Evolutionary conservation across 2,113 vertebrate genomes (phyloP).

Genomic region (Gila orcuttii): DNA sequence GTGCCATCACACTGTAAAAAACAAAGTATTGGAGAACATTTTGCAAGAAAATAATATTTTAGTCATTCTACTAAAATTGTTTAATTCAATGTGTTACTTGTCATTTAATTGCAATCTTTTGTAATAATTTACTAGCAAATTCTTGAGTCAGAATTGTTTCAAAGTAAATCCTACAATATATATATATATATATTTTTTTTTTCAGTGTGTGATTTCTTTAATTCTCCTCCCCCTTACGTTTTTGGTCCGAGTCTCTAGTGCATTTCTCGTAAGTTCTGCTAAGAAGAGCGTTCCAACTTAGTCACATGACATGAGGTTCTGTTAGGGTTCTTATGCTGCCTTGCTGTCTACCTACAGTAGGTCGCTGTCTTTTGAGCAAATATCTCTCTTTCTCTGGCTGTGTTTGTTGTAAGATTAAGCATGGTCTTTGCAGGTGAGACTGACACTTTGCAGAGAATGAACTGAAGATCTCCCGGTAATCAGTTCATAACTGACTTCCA

Average conservation of each 20-base stretch:
- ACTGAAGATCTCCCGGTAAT: conserved; percentile 4
- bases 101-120: too few species aligned
- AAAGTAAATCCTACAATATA: too few species aligned
- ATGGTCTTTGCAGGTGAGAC: not conserved
- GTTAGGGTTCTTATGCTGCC: not conserved
- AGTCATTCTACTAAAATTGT: too few species aligned
- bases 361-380: not conserved
- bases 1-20: too few species aligned
- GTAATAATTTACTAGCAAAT: too few species aligned
- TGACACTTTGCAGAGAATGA: not conserved
- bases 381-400: not conserved
- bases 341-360: not conserved
- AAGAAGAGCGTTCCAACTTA: not conserved
- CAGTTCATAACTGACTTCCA: conserved; percentile 21
- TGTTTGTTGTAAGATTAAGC: conserved; percentile 7
- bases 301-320: not conserved
- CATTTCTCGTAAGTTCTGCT: not conserved
- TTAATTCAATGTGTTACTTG: too few species aligned
- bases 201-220: too few species aligned
- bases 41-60: too few species aligned
- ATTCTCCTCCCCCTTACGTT: not conserved
- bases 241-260: not conserved
- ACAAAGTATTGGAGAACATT: too few species aligned
- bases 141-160: too few species aligned
- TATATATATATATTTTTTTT: too few species aligned